Evolutionary conservation across 2,797 vertebrate species (phyloP), one percentile per base, ranked within the genome.

Genomic region (Propithecus perrieri): DNA sequence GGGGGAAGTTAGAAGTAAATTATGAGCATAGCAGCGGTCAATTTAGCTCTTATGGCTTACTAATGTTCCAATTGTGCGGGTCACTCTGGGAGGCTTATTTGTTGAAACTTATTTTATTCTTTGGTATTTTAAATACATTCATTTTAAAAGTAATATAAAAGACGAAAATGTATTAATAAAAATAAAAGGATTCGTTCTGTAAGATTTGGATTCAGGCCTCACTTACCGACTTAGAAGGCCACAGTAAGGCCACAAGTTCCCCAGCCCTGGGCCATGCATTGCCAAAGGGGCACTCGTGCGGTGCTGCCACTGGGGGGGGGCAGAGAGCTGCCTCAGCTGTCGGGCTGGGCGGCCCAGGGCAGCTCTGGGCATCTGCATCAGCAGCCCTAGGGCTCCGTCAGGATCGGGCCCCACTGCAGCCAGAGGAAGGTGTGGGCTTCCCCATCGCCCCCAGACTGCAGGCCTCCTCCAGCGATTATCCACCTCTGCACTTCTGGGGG

Each of bases 281-380:
- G 28, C 59, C n/a, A 3, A 20, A 20, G 24, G 43, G 0, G 35
- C 48, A 43, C 30, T 86, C 43, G 50, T 1, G 0, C 28, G 12
- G 2, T 0, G 0, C 13, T 8, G 91, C 50, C 97, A 88, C 94
- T 89, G 97, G 98, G 78, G 89, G 94, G 96, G 18, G 33, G 61
- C 96, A 97, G 89, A 97, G 95, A 71, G 35, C 91, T 6, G 0
- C 24, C 38, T 59, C 0, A 10, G 63, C n/a, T 65, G 33, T n/a
- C 15, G 0, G 33, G 63, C 18, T 11, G 65, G n/a, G 65, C 57
- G 1, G 7, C 69, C 69, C 12, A 6, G 5, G 14, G 33, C 63
- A 43, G 6, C 38, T 43, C 13, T 17, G 26, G 26, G 41, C 7
- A 2, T 17, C 28, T 43, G 7, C 26, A 15, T 7, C 71, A 30